These are phyloP conservation scores for Papilio machaon DNA, from an alignment of 1,140 invertebrate genomes.

Conservation along the genomic window DNA sequence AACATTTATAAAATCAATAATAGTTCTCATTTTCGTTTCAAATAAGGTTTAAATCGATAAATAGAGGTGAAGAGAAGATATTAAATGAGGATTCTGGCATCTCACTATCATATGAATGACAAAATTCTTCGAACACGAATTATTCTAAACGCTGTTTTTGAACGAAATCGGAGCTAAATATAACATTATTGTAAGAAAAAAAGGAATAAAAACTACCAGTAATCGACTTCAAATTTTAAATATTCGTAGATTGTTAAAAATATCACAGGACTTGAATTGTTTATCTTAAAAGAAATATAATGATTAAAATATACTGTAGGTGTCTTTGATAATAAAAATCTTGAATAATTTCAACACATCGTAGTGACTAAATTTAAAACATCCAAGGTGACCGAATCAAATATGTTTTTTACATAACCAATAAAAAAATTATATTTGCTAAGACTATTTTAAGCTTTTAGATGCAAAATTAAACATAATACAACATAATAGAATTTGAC, in stretches of 20 bases:
- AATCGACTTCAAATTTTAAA: neutral
- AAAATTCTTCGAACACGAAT: no score
- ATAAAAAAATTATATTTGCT: neutral
- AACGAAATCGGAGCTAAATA: no score
- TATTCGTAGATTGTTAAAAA: neutral
- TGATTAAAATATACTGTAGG: slow-evolving; percentile 2
- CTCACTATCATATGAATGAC: no score
- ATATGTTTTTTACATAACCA: neutral
- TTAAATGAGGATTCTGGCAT: no score
- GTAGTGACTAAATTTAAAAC: neutral
- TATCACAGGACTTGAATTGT: neutral
- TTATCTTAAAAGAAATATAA: neutral
- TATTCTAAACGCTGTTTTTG: no score
- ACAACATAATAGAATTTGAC: neutral
- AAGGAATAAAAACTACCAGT: neutral
- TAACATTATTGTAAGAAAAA: neutral
- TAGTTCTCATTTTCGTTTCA: neutral
- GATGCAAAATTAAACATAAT: neutral
- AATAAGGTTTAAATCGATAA: neutral
- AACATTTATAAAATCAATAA: neutral
- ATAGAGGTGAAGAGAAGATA: neutral
- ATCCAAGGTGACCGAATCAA: slow-evolving; percentile 13
- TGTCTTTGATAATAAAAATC: neutral
- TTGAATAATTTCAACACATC: neutral
- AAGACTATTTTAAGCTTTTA: neutral